Base-by-base conservation (phyloP, 2,113 vertebrate species). In the Odontophorus gujanensis region DNA sequence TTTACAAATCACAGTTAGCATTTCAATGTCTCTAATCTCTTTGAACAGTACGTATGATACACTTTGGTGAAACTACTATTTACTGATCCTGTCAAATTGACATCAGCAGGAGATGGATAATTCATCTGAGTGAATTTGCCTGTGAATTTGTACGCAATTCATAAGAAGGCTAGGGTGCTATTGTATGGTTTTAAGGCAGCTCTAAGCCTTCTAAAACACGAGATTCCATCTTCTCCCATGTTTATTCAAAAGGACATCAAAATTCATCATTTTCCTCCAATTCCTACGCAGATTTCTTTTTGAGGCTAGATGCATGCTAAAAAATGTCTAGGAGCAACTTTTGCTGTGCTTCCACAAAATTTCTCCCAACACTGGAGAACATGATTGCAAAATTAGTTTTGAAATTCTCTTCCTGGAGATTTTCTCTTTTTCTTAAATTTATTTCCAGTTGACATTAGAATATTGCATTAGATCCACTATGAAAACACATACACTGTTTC, bases 21-120 rank as follows among this genome's bases (percentile, higher is more conserved):
- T 90, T 92, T 90, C 47, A 57, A 18, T 42, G 11, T 72, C 28
- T 85, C 34, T 92, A 47, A 81, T 83, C 68, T 93, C 0, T 0
- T 67, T 75, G 47, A 90, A 78, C 61, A 79, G 67, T 58, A 74
- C 15, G 17, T 63, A 67, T 40, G 61, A 51, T 47, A 77, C 7
- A 81, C 25, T 78, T 69, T 50, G 58, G 69, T 84, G 26, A 84
- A 89, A 90, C 38, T 75, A 38, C 17, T 75, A 25, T 92, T 86
- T 92, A 86, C 36, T 79, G 76, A 42, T 92, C 50, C n/a, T 82
- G 36, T 87, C 77, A 82, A 87, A 85, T 34, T 62, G 36, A 50
- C 38, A 82, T 69, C 43, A 83, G 19, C 50, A 79, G 36, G 36
- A 86, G 47, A 59, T 43, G 22, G 42, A 94, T 85, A 85, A 81